These are phyloP conservation scores for Sardina pilchardus DNA, from an alignment of 2,113 vertebrate species.

Conservation along the genomic window DNA sequence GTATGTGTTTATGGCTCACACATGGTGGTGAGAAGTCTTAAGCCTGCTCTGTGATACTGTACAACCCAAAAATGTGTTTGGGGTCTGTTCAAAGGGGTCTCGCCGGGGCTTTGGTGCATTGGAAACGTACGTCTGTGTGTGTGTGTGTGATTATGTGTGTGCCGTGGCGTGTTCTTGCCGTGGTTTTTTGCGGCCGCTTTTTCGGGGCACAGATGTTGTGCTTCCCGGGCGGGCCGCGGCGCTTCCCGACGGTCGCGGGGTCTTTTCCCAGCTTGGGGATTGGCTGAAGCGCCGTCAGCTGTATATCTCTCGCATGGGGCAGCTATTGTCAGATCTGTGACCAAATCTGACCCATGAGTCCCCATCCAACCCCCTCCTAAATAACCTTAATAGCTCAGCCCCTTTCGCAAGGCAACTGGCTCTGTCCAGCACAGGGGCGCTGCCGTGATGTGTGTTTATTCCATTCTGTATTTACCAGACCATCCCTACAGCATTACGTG, in stretches of 20 bases:
- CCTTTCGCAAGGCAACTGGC: not conserved
- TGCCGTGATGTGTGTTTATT: not conserved
- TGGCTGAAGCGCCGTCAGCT: conserved; percentile 35
- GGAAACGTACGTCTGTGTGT: not conserved
- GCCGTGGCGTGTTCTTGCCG: not conserved
- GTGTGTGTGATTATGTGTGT: conserved; percentile 6
- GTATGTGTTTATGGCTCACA: conserved; percentile 9
- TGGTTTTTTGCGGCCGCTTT: not conserved
- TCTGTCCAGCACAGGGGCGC: not conserved
- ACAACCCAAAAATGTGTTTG: conserved; percentile 8
- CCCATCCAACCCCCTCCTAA: conserved; percentile 31
- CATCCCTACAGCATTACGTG: not conserved
- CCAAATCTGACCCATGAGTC: conserved; percentile 33
- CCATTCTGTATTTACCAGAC: not conserved
- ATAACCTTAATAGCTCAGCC: conserved; percentile 18
- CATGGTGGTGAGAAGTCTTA: conserved; percentile 2
- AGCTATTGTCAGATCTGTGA: conserved; percentile 29
- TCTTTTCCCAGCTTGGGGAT: conserved; percentile 27
- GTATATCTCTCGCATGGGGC: conserved; percentile 35
- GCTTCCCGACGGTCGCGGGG: conserved; percentile 26
- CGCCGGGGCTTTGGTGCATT: conserved; percentile 10
- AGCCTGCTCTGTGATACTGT: not conserved
- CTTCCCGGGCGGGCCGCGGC: conserved; percentile 11
- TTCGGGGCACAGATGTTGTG: conserved; percentile 33
- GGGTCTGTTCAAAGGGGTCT: not conserved